phyloP scores from a whole-genome alignment of 2,797 vertebrate species.

The Artibeus lituratus region DNA sequence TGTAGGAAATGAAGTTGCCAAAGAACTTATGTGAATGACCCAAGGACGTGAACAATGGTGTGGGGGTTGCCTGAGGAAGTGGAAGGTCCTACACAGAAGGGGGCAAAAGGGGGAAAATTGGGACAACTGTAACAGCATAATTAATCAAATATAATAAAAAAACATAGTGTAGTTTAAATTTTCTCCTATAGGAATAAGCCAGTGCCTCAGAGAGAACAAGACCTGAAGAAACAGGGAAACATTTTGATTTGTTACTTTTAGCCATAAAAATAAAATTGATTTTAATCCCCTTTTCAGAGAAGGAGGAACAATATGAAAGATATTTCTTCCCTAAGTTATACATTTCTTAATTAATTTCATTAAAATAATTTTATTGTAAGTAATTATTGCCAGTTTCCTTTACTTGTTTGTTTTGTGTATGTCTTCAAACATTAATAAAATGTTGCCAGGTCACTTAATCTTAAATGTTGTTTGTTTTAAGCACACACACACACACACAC shows the following conservation, averaged over 20 bases:
- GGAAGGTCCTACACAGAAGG: not conserved
- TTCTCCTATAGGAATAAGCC: not conserved
- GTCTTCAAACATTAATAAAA: not conserved
- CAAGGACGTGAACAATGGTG: not conserved
- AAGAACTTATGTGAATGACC: not conserved
- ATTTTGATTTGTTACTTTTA: constrained; percentile 1
- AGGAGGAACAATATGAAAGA: not conserved
- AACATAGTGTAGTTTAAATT: not conserved
- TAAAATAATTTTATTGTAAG: not conserved
- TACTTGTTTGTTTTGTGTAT: not conserved
- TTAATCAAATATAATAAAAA: not conserved
- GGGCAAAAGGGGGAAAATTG: not conserved
- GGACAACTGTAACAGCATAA: not conserved
- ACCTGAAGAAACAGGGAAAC: not conserved
- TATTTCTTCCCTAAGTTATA: not conserved
- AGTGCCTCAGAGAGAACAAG: not conserved
- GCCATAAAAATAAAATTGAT: not conserved
- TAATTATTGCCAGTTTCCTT: not conserved
- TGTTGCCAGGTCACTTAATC: not conserved
- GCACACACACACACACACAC: not conserved
- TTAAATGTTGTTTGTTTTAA: constrained; percentile 32
- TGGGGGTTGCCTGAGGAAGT: not conserved
- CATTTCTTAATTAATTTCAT: constrained; percentile 6
- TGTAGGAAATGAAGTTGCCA: not conserved
- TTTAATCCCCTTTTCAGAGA: not conserved